Base-by-base conservation (phyloP, 2,113 vertebrate genomes). In the Gobius niger region DNA sequence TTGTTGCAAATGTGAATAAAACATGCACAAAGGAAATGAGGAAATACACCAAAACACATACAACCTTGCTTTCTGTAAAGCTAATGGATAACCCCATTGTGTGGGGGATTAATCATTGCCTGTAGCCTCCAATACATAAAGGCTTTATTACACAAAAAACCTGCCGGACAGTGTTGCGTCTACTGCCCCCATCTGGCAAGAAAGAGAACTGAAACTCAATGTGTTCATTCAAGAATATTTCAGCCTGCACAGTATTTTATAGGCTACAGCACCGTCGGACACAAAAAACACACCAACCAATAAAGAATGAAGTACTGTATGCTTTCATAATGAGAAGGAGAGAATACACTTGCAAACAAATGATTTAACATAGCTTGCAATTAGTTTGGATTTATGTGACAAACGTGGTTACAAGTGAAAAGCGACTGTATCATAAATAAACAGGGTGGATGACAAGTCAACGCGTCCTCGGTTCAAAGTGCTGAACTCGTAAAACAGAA, bases 121-220 rank as follows among this genome's bases (percentile, higher is more conserved):
- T 44, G 15, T 51, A n/a, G 61, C 63, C 67, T 67, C 65, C 67
- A 67, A n/a, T 68, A 65, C 46, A 41, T 16, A 65, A 60, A 69
- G 60, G 60, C 70, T 82, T 61, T 67, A 61, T 47, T 68, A 60
- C 19, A 46, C 66, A 72, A 7, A 7, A 57, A 63, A 69, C 57
- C 63, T 59, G 65, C 4, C 42, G 42, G 46, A 81, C 79, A 63
- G 40, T 50, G 82, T 49, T 76, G 75, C 53, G 67, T 86, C 73
- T 86, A 83, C 72, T 77, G 89, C 87, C 88, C 84, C 82, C 87
- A 60, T 69, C 64, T n/a, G 85, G 62, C 71, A 5, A 3, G 78
- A 16, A 40, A 8, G 11, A 65, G 66, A 34, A 86, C 63, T 65
- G 47, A 85, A 79, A 56, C 8, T 8, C 8, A 53, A 63, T 19